These are phyloP conservation scores for Strongylocentrotus purpuratus DNA, from an alignment of 35 echinoderm and acorn worm species.

Conservation along the genomic window DNA sequence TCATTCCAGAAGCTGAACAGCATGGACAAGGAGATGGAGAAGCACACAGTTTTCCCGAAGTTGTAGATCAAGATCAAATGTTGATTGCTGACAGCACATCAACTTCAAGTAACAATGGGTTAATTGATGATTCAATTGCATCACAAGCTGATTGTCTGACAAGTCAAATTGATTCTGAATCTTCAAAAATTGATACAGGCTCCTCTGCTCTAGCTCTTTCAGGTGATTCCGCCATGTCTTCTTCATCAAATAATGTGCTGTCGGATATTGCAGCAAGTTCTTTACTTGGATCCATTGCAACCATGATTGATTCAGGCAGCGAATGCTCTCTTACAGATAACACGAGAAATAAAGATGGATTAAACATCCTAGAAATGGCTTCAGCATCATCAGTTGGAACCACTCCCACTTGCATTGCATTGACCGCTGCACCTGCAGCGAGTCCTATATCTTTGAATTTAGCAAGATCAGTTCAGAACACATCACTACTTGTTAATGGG, in stretches of 20 bases:
- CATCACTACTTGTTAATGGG: conserved; percentile 24
- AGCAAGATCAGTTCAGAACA: not conserved
- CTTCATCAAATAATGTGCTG: not conserved
- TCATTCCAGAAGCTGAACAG: not conserved
- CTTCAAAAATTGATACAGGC: not conserved
- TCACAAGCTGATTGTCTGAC: conserved; percentile 4
- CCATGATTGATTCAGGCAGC: conserved; percentile 47
- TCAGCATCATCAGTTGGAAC: not conserved
- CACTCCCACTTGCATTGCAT: not conserved
- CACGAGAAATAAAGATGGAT: conserved; percentile 19
- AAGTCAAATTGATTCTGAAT: conserved; percentile 21
- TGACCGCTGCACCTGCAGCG: not conserved
- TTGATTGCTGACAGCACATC: conserved; percentile 22
- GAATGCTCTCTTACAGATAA: conserved; percentile 6
- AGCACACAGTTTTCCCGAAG: not conserved
- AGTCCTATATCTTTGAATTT: not conserved
- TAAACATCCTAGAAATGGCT: not conserved
- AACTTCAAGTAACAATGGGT: not conserved
- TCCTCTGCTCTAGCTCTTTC: not conserved
- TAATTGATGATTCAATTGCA: conserved; percentile 23
- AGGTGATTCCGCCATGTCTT: not conserved
- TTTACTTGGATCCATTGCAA: conserved; percentile 53
- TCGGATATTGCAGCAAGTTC: conserved; percentile 57
- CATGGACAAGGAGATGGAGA: not conserved
- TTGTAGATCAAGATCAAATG: not conserved